Conservation (phyloP, 2,113 vertebrate genomes). For the Hemiprocne comata region DNA sequence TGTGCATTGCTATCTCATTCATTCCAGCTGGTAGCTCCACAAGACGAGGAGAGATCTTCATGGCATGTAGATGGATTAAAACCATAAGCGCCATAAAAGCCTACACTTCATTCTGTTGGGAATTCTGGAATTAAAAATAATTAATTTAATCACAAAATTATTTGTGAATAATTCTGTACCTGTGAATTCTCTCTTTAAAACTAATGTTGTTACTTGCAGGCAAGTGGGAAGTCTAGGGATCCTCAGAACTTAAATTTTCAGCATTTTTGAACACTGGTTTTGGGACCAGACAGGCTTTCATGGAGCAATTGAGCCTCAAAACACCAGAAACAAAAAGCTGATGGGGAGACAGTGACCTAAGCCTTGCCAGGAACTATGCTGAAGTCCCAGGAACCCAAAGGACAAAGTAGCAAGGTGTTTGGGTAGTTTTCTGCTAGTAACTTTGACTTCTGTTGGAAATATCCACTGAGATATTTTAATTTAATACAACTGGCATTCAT, state of each 20-base stretch:
- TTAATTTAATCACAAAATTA: not conserved
- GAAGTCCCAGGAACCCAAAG: not conserved
- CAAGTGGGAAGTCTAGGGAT: not conserved
- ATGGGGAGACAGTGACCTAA: not conserved
- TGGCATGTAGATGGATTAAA: not conserved
- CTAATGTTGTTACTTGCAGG: not conserved
- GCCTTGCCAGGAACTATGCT: not conserved
- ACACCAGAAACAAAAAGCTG: not conserved
- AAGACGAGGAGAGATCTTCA: not conserved
- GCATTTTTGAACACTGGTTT: not conserved
- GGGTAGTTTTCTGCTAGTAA: not conserved
- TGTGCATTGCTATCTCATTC: not conserved
- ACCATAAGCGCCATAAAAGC: not conserved
- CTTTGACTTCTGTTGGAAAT: not conserved
- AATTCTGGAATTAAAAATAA: not conserved
- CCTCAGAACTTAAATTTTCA: not conserved
- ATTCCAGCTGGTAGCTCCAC: not conserved
- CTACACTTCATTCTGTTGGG: not conserved
- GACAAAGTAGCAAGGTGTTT: not conserved
- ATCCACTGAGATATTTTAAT: not conserved
- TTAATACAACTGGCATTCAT: not conserved
- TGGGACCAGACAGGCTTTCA: not conserved
- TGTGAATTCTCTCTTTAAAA: not conserved
- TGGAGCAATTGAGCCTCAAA: not conserved
- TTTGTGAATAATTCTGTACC: not conserved